These are phyloP conservation scores for Heteromurus nitidus DNA, from an alignment of 2,888 invertebrate genomes.

Conservation along the genomic window DNA sequence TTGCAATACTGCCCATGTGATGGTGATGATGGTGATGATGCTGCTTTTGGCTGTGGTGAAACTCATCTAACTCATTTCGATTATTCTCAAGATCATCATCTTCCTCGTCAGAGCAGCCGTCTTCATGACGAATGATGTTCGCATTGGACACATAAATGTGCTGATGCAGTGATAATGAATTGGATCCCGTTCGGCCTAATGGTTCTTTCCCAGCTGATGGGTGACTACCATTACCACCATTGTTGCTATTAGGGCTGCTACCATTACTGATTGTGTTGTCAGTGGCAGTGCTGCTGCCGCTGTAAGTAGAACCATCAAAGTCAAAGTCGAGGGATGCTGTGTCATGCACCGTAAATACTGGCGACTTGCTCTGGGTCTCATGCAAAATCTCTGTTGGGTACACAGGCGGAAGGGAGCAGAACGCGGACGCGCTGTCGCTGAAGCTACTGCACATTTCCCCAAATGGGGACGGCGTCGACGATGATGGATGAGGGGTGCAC, in stretches of 20 bases:
- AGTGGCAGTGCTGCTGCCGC: constrained; percentile 43
- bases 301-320: constrained; percentile 59
- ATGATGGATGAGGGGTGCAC: constrained; percentile 16
- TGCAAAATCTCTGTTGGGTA: constrained; percentile 67
- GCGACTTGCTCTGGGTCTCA: constrained; percentile 65
- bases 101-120: constrained; percentile 47
- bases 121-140: constrained; percentile 64
- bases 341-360: constrained; percentile 67
- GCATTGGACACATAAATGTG: constrained; percentile 69
- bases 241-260: neutral
- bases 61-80: constrained; percentile 50
- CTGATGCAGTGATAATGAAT: constrained; percentile 63
- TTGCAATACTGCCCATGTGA: constrained; percentile 26
- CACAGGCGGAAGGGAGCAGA: constrained; percentile 65
- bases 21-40: constrained; percentile 21
- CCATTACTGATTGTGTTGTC: constrained; percentile 32
- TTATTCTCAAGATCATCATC: constrained; percentile 37
- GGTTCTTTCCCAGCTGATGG: constrained; percentile 57
- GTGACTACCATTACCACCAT: constrained; percentile 1
- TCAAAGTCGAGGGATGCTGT: constrained; percentile 70
- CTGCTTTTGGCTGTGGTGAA: constrained; percentile 37
- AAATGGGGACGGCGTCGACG: constrained; percentile 35
- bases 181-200: constrained; percentile 65
- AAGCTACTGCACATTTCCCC: constrained; percentile 22
- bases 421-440: constrained; percentile 44